Percentiles rank a stretch among this genome's conserved stretches.
Conservation (phyloP, 2,888 invertebrate species). For the Adela reaumurella region DNA sequence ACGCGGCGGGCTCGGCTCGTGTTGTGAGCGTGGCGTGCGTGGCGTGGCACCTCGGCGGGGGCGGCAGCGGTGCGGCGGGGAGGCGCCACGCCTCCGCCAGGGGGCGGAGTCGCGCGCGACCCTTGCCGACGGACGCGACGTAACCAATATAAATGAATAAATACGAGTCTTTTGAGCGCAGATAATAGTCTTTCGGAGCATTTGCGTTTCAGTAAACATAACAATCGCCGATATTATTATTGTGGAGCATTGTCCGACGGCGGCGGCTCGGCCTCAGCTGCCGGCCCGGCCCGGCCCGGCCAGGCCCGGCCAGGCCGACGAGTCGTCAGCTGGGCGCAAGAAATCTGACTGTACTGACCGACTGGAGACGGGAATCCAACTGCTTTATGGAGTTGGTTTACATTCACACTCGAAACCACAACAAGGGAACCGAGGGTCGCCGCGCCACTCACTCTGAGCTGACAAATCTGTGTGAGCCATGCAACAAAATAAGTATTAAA, state of each 20-base stretch:
- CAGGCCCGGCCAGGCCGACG: no score
- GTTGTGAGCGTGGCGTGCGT: slow-evolving; percentile 21
- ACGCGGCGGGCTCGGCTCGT: slow-evolving; percentile 28
- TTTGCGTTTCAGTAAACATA: slow-evolving; percentile 57
- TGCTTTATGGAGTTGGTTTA: no score
- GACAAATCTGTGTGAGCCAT: no score
- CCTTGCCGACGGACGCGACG: slow-evolving; percentile 12
- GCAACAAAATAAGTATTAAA: no score
- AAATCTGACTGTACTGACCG: neutral
- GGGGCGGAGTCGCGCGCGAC: slow-evolving; percentile 13
- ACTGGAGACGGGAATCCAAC: neutral
- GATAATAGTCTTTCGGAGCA: slow-evolving; percentile 14
- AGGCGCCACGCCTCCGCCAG: slow-evolving; percentile 13
- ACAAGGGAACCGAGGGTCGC: no score
- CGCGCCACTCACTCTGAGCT: no score
- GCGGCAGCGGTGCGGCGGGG: slow-evolving; percentile 28
- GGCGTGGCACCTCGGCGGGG: slow-evolving; percentile 25
- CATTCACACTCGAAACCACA: no score
- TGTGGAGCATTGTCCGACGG: slow-evolving; percentile 20
- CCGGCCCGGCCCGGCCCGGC: no score
- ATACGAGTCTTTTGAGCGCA: neutral
- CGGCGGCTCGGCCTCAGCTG: neutral
- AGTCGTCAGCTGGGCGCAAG: no score
- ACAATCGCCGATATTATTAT: slow-evolving; percentile 57
- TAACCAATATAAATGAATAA: neutral